Base-by-base conservation (phyloP, 2,797 vertebrate genomes). In the Muraenolepis orangiensis region DNA sequence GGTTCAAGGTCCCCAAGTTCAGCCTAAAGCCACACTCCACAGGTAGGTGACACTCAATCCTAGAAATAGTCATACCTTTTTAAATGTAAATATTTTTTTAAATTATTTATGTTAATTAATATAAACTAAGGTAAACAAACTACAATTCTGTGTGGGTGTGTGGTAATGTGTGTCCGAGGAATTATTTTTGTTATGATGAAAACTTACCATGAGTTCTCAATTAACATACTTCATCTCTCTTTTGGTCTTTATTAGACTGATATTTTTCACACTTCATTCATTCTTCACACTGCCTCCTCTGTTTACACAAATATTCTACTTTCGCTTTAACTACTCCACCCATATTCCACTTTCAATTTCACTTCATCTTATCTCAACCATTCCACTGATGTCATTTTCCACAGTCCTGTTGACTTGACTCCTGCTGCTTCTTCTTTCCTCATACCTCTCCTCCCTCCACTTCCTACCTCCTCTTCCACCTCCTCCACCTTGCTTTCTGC, bases 1-100 rank as follows among this genome's bases (percentile, higher is more conserved):
- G 92, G 86, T 96, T 96, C 81, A 94, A 93, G 77, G 90, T 96
- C 74, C 94, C 95, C 0, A 94, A 95, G 72, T 85, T 96, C 84
- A 91, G 82, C 23, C 87, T 97, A 69, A 95, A 93, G 78, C 93
- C 95, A 70, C 94, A 94, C 72, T 78, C 91, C n/a, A 93, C 91
- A 40, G 91, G 91, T 92, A 86, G 80, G 82, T 2, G 72, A n/a
- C 57, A 64, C 23, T 4, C 57, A 64, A 64, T 64, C 57, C 23
- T 12, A 64, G 57, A 18, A 68, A 68, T 68, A 31, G 66, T 32
- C 28, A 20, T 30, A 18, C 14, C 13, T 29, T 18, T 32, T 68
- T 68, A 30, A 32, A 30, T 68, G 66, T 29, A 68, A 68, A 32
- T 71, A 40, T 26, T 29, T 71, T 18, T 5, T 42, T 70, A 18